A percentile compares a stretch with the other conserved stretches of the same genome.
Conservation (phyloP, 2,113 vertebrate species). For the Papio anubis region DNA sequence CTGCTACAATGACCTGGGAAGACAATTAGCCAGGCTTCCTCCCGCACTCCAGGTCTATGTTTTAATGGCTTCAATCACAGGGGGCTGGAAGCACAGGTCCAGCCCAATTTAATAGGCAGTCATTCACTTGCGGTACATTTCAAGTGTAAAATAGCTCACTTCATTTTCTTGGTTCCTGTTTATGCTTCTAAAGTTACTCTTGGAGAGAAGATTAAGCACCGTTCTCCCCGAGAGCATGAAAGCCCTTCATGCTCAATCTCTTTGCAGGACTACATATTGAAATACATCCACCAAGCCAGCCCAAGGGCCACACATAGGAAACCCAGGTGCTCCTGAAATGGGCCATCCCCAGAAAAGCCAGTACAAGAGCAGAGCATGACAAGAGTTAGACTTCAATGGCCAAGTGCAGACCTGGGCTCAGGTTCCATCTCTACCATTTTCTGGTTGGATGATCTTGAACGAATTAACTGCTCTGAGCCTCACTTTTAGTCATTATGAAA, state of each 20-base stretch:
- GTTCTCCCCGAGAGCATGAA: not conserved
- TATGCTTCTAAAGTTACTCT: slow-evolving; percentile 25
- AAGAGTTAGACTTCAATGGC: no score
- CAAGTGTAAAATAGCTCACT: not conserved
- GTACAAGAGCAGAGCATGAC: not conserved
- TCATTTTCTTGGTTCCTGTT: slow-evolving; percentile 25
- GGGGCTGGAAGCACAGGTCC: not conserved
- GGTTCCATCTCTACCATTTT: not conserved
- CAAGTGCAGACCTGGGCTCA: not conserved
- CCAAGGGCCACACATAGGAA: not conserved
- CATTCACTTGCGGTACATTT: not conserved
- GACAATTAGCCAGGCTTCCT: not conserved
- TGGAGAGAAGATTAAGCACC: not conserved
- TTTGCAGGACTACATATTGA: not conserved
- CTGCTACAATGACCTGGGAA: not conserved
- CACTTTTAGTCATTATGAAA: not conserved
- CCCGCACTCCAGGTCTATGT: not conserved
- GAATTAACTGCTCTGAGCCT: not conserved
- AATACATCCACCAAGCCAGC: not conserved
- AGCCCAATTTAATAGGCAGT: not conserved
- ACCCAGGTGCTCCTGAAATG: not conserved
- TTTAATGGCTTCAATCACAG: not conserved
- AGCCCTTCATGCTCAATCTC: not conserved
- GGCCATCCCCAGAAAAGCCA: no score
- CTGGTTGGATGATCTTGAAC: not conserved